Conservation (phyloP, 2,797 vertebrate genomes). For the Poeciliopsis gracilis region DNA sequence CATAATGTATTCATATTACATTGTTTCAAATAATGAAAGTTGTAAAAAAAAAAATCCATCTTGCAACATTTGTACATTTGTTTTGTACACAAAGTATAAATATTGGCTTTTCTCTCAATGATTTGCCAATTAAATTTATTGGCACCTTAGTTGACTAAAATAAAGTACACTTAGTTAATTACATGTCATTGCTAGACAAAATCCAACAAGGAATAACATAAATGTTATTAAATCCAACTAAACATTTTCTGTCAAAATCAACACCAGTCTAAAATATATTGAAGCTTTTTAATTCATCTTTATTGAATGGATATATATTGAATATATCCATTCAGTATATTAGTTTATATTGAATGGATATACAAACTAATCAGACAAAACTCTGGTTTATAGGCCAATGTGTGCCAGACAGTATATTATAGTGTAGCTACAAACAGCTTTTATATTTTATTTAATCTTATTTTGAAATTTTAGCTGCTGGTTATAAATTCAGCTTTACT, state of each 20-base stretch:
- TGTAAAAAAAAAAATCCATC: neutral
- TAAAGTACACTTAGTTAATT: too few relatives aligned
- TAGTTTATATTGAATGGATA: neutral
- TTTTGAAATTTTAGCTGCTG: constrained; percentile 2
- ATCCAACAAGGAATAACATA: neutral
- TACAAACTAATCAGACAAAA: neutral
- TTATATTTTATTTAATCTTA: constrained; percentile 1
- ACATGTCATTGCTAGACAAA: neutral
- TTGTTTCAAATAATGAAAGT: neutral
- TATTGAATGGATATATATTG: neutral
- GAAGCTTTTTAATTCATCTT: neutral
- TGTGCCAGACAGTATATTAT: neutral
- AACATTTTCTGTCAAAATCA: neutral
- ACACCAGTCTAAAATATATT: neutral
- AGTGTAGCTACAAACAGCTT: neutral
- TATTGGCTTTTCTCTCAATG: neutral
- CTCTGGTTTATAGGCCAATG: neutral
- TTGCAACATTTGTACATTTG: too few relatives aligned
- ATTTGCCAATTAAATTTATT: neutral
- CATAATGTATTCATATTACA: neutral
- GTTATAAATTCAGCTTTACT: constrained; percentile 9
- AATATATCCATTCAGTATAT: too few relatives aligned
- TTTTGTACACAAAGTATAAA: neutral
- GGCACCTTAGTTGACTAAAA: neutral
- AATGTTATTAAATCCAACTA: neutral